Evolutionary conservation across 2,888 invertebrate genomes (phyloP), one percentile per base, ranked within the genome.

Genomic region (Peribatodes rhomboidaria): DNA sequence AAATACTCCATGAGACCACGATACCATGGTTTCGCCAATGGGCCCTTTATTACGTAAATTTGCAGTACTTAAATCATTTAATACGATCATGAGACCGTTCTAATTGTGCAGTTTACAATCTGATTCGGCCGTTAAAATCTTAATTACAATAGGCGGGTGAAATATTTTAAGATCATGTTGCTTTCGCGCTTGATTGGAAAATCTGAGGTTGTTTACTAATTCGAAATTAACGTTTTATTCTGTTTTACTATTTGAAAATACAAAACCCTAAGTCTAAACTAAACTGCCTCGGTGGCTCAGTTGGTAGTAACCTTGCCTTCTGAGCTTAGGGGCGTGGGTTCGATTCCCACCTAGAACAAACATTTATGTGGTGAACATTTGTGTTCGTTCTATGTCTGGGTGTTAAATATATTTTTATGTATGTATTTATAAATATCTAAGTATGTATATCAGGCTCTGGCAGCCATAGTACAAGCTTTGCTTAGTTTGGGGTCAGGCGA

Each of bases 1-100:
- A 63, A 63, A 59, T 64, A 64, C 47, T 59, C 64, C 68, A 68
- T 73, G 72, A 74, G 72, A 67, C 76, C 74, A 73, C 60, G 55
- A 59, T 77, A 80, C 78, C 74, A 68, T 83, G 82, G 83, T 84
- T 85, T 85, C 84, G 84, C 81, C 73, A 75, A 76, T 75, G 79
- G 83, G 68, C 78, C 85, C 80, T 84, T 89, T 88, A 88, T 86
- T 84, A 84, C 78, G 75, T 71, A 85, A 89, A 87, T 89, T 86
- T 85, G 84, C 82, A 84, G 82, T 83, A 83, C 81, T 86, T 78
- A 82, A 82, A 83, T 82, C 78, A 79, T 76, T 76, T 80, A 83
- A 84, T 82, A 78, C 79, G 74, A 65, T 65, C 67, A 74, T 73
- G 71, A 68, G 75, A 67, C 75, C 74, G 69, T 67, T 79, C 76